Conservation (phyloP, 1,140 invertebrate genomes). For the Cydia strobilella region DNA sequence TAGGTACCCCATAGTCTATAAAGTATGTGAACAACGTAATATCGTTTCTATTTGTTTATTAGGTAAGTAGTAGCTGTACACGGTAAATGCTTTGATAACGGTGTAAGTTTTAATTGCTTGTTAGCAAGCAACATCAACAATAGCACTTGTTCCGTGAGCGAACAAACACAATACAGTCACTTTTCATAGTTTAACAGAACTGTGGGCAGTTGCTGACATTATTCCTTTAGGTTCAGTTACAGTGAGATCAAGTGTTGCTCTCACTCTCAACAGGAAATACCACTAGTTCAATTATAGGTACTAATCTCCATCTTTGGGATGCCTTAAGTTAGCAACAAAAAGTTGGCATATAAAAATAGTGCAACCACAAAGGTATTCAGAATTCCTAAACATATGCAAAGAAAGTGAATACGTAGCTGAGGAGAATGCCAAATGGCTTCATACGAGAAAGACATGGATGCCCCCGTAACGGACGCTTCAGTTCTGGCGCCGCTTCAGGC, state of each 20-base stretch:
- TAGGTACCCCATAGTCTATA: no score
- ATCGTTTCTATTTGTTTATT: not conserved
- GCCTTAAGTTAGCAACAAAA: not conserved
- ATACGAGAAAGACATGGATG: not conserved
- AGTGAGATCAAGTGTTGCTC: not conserved
- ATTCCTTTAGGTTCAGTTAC: not conserved
- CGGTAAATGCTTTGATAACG: not conserved
- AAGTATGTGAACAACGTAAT: not conserved
- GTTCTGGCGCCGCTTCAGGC: not conserved
- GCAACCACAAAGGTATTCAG: not conserved
- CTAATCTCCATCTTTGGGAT: not conserved
- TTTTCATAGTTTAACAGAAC: not conserved
- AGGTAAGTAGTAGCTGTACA: not conserved
- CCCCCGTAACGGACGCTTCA: not conserved
- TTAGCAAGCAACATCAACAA: not conserved
- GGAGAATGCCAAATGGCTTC: not conserved
- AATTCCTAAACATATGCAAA: no score
- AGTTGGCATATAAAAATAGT: not conserved
- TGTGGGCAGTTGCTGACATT: not conserved
- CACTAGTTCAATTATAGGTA: not conserved
- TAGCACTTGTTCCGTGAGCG: not conserved
- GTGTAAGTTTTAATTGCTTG: not conserved
- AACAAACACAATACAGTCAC: not conserved
- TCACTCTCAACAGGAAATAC: not conserved
- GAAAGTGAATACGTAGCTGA: not conserved